phyloP scores from a whole-genome alignment of 2,113 vertebrate species.

The Sciurus niger region DNA sequence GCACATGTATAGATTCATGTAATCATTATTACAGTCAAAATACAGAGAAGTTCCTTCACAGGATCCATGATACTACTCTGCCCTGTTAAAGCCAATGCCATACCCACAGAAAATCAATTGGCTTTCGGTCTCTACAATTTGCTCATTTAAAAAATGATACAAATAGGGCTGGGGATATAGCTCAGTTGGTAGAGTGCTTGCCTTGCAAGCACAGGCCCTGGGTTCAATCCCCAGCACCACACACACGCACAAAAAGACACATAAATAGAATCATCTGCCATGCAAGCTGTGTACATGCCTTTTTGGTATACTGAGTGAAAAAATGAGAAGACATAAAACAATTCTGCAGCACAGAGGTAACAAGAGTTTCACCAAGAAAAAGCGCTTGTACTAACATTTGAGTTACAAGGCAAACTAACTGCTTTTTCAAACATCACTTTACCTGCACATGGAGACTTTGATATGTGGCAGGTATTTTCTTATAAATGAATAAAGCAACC shows the following conservation, averaged over 20 bases:
- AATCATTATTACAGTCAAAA: not conserved
- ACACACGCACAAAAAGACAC: no score
- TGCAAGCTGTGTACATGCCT: not conserved
- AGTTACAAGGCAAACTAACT: not conserved
- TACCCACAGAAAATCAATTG: not conserved
- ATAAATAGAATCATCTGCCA: not conserved
- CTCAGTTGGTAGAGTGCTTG: no score
- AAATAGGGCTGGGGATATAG: no score
- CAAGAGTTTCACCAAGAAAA: not conserved
- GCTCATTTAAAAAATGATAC: not conserved
- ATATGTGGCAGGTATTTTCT: not conserved
- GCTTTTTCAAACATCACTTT: not conserved
- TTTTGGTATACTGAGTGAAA: not conserved
- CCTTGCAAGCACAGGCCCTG: no score
- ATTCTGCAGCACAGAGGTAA: not conserved
- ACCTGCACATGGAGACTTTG: not conserved
- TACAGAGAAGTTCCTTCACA: not conserved
- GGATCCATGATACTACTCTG: not conserved
- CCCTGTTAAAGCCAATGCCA: not conserved
- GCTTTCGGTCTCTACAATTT: not conserved
- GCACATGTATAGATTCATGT: not conserved
- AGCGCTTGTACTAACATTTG: not conserved
- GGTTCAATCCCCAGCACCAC: no score
- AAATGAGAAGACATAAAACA: conserved; percentile 8
- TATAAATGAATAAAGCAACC: not conserved